Evolutionary conservation across 2,888 invertebrate species (phyloP).

Genomic region (Eudasyphora cyanicolor): DNA sequence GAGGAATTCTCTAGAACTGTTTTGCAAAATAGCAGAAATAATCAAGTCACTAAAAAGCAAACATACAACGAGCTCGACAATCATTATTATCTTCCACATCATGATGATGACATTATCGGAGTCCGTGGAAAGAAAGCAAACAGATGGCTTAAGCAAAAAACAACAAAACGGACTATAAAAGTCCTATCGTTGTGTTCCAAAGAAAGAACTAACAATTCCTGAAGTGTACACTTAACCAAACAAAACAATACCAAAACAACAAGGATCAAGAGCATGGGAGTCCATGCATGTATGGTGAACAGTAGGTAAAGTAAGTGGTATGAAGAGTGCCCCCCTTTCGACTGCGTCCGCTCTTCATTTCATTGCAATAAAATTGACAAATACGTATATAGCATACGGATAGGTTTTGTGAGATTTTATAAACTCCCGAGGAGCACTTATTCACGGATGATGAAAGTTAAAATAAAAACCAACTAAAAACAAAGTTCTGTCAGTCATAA

Average conservation of each 20-base stretch:
- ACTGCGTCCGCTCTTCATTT: neutral
- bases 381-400: too few relatives aligned
- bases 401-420: neutral
- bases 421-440: neutral
- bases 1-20: neutral
- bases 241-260: neutral
- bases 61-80: neutral
- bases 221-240: neutral
- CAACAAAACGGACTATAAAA: neutral
- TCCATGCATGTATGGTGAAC: neutral
- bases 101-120: neutral
- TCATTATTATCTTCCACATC: neutral
- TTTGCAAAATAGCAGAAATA: neutral
- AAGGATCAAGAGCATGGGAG: neutral
- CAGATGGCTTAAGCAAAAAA: conserved; percentile 1
- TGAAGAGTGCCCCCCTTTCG: neutral
- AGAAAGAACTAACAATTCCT: neutral
- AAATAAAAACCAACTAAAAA: neutral
- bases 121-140: neutral
- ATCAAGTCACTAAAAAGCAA: neutral
- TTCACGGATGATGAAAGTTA: neutral
- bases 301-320: neutral
- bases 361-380: neutral
- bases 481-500: neutral
- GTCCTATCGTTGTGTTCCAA: too few relatives aligned